Evolutionary conservation across 2,113 vertebrate species (phyloP).

Genomic region (Chelonoidis abingdonii): DNA sequence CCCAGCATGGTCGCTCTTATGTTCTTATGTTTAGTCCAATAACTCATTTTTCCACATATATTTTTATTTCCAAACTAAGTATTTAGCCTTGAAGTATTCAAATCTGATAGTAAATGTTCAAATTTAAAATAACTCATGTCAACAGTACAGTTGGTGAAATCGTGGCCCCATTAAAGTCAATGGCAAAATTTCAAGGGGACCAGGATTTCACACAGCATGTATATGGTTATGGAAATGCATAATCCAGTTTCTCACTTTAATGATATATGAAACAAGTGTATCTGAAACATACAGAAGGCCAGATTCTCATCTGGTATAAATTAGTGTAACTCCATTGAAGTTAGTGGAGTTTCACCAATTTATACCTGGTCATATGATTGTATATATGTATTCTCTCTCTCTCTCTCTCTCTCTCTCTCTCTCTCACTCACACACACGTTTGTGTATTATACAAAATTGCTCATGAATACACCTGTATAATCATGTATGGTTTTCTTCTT

Average conservation of each 20-base stretch:
- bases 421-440: too few relatives aligned
- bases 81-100: slow-evolving; percentile 24
- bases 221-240: not conserved
- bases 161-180: not conserved
- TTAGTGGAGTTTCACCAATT: not conserved
- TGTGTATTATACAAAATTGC: not conserved
- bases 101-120: slow-evolving; percentile 9
- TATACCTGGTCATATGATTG: not conserved
- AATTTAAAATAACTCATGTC: slow-evolving; percentile 1
- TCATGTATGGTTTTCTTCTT: not conserved
- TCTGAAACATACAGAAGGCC: not conserved
- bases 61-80: slow-evolving; percentile 21
- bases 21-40: not conserved
- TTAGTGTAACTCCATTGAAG: not conserved
- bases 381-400: not conserved
- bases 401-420: not conserved
- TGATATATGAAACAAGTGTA: not conserved
- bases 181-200: not conserved
- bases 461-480: not conserved
- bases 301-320: not conserved
- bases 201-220: not conserved
- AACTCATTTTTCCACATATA: not conserved
- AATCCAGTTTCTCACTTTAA: not conserved
- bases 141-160: slow-evolving; percentile 4
- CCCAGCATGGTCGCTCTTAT: too few relatives aligned